Conservation (phyloP, 1,140 invertebrate genomes). For the Diachasmimorpha longicaudata region DNA sequence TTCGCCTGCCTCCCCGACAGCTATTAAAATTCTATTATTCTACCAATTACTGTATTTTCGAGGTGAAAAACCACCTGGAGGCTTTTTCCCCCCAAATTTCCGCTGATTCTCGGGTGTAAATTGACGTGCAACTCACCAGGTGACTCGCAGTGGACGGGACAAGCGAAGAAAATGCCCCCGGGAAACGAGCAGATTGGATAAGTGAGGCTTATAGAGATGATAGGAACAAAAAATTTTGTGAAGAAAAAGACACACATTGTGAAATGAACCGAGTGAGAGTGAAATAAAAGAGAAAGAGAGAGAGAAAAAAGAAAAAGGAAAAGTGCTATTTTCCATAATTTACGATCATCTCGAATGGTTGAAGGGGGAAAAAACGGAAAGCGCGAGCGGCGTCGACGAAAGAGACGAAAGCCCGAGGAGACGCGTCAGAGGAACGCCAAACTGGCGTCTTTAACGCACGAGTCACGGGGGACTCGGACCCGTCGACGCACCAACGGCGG, state of each 20-base stretch:
- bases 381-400: conserved; percentile 18
- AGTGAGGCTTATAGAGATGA: not conserved
- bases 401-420: conserved; percentile 12
- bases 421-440: conserved; percentile 31
- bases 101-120: not conserved
- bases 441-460: conserved; percentile 45
- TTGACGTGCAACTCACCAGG: not conserved
- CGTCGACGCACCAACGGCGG: conserved; percentile 42
- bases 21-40: not conserved
- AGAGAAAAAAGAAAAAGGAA: not conserved
- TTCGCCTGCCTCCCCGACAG: not conserved
- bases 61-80: too few species aligned
- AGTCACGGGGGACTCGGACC: conserved; percentile 50
- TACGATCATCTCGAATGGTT: conserved; percentile 14
- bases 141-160: not conserved
- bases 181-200: not conserved
- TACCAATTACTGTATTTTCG: not conserved
- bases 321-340: not conserved
- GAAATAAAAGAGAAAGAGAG: not conserved
- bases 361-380: conserved; percentile 3
- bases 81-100: not conserved
- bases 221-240: too few species aligned
- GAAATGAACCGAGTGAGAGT: not conserved
- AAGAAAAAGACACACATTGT: not conserved
- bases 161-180: not conserved